Evolutionary conservation across 2,113 vertebrate genomes (phyloP).

Genomic region (Cnemophilus loriae): DNA sequence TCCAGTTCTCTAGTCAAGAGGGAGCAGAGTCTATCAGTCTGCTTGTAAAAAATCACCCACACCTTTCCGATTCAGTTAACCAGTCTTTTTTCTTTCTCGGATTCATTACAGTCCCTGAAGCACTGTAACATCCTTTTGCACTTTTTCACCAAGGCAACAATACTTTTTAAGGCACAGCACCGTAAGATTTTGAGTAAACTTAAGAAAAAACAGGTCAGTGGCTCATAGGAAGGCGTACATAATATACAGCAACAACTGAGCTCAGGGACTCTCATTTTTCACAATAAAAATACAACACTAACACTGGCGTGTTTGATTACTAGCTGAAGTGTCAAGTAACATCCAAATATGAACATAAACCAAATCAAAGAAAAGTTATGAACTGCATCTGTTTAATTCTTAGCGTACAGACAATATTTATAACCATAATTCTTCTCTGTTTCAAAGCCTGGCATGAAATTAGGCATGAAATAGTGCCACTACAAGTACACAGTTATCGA

Average conservation of each 20-base stretch:
- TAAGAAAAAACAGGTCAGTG: constrained; percentile 18
- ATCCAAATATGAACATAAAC: neutral
- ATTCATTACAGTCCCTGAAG: constrained; percentile 16
- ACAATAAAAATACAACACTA: neutral
- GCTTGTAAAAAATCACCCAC: neutral
- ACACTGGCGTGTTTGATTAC: neutral
- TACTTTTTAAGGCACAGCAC: neutral
- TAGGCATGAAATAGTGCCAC: neutral
- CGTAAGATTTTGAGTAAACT: neutral
- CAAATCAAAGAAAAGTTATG: neutral
- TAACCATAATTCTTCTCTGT: neutral
- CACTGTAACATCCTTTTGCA: constrained; percentile 30
- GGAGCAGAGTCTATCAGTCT: neutral
- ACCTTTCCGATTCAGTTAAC: constrained; percentile 39
- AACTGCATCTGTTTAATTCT: neutral
- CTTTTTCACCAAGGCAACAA: constrained; percentile 54
- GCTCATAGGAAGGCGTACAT: neutral
- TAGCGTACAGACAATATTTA: neutral
- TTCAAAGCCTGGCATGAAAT: constrained; percentile 11
- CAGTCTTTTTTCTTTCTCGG: neutral
- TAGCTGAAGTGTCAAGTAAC: neutral
- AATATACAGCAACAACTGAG: neutral
- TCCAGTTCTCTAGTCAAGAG: neutral
- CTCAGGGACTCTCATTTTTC: neutral
- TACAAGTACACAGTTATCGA: neutral